A percentile compares a stretch with the other conserved stretches of the same genome.
These are phyloP conservation scores for Psilopogon haemacephalus DNA, from an alignment of 2,113 vertebrate genomes.

Conservation along the genomic window DNA sequence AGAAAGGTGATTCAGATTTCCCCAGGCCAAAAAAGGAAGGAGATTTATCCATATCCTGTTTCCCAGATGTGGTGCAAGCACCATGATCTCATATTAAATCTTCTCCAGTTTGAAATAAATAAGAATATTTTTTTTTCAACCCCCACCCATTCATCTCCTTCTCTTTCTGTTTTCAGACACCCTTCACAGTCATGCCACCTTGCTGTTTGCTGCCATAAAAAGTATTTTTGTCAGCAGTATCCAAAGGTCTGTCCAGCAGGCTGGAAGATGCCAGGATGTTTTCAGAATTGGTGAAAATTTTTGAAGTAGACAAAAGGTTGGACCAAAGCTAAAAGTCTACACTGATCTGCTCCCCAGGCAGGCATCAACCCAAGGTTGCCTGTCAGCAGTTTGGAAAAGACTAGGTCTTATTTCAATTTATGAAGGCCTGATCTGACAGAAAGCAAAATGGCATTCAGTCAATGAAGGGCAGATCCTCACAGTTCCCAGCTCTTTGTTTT, in stretches of 20 bases:
- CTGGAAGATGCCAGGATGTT: neutral
- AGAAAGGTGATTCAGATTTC: neutral
- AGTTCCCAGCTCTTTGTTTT: neutral
- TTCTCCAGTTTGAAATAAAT: neutral
- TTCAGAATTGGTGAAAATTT: neutral
- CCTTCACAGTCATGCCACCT: neutral
- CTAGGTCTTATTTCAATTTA: neutral
- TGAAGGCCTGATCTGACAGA: neutral
- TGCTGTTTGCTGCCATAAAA: neutral
- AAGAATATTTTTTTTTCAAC: neutral
- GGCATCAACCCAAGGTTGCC: neutral
- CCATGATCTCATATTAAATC: neutral
- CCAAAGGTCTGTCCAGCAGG: neutral
- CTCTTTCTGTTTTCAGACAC: neutral
- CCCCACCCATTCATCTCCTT: fast-evolving
- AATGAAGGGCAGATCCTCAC: neutral
- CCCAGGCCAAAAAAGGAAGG: neutral
- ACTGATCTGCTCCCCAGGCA: fast-evolving
- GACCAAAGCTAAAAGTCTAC: neutral
- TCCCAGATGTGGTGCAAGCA: neutral
- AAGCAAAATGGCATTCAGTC: neutral
- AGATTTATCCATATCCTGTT: neutral
- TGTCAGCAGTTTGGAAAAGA: neutral
- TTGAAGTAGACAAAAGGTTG: neutral
- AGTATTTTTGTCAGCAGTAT: neutral